Evolutionary conservation across 1,140 invertebrate genomes (phyloP).

Genomic region (Drosophila subpulchrella): DNA sequence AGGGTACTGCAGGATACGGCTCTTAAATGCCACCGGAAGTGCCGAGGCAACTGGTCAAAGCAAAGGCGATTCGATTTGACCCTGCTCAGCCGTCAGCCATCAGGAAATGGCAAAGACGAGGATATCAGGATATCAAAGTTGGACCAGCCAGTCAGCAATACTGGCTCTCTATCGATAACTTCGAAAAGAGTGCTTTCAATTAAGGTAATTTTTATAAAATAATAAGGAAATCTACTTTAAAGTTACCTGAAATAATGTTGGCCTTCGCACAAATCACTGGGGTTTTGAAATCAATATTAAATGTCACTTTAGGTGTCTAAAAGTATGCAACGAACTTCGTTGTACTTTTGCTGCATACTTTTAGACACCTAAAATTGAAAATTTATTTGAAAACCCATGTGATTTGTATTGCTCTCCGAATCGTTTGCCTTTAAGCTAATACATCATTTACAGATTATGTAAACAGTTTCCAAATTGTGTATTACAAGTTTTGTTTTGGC

Average conservation of each 20-base stretch:
- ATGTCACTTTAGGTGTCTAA: too few species aligned
- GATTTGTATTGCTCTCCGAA: too few species aligned
- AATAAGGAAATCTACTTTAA: neutral
- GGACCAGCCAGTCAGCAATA: conserved; percentile 13
- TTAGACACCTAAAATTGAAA: too few species aligned
- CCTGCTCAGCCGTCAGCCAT: conserved; percentile 14
- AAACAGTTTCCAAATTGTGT: too few species aligned
- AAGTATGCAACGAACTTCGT: too few species aligned
- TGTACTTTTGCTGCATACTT: too few species aligned
- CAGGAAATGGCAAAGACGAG: conserved; percentile 1
- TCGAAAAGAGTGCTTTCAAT: neutral
- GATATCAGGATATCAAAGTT: conserved; percentile 28
- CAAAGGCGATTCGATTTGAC: conserved; percentile 20
- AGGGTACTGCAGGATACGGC: conserved; percentile 60
- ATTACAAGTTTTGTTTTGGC: too few species aligned
- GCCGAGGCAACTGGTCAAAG: conserved; percentile 52
- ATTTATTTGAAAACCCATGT: too few species aligned
- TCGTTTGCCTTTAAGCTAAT: too few species aligned
- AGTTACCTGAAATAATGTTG: neutral
- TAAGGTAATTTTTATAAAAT: neutral
- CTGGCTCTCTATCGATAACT: neutral
- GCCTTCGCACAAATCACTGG: neutral
- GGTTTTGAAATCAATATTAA: neutral
- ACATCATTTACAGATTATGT: too few species aligned
- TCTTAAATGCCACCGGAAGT: conserved; percentile 64